These are phyloP conservation scores for Drosophila gunungcola DNA, from an alignment of 1,140 invertebrate genomes.

Conservation along the genomic window DNA sequence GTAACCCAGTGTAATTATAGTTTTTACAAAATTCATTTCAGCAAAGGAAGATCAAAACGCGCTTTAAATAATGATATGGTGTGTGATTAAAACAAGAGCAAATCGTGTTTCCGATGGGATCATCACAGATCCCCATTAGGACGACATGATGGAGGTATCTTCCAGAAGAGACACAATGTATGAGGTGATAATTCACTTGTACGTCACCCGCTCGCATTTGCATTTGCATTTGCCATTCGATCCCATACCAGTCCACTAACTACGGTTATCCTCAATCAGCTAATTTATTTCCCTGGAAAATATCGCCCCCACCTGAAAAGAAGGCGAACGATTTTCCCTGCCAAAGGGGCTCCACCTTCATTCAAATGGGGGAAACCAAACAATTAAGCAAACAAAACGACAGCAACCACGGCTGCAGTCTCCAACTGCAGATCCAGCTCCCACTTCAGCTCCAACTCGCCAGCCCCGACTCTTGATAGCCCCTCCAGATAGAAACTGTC, in stretches of 20 bases:
- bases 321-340: conserved; percentile 38
- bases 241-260: conserved; percentile 19
- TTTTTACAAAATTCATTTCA: conserved; percentile 18
- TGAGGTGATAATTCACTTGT: conserved; percentile 54
- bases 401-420: conserved; percentile 39
- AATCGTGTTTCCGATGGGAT: conserved; percentile 19
- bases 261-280: conserved; percentile 56
- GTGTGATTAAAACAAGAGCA: conserved; percentile 35
- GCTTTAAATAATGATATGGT: conserved; percentile 41
- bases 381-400: conserved; percentile 77
- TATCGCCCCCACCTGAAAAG: conserved; percentile 32
- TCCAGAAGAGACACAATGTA: conserved; percentile 19
- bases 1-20: conserved; percentile 33
- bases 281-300: conserved; percentile 57
- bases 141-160: conserved; percentile 40
- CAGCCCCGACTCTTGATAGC: conserved; percentile 42
- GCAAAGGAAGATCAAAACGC: conserved; percentile 21
- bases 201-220: conserved; percentile 36
- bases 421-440: conserved; percentile 10
- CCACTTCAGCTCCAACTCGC: conserved; percentile 25
- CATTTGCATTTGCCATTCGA: conserved; percentile 33
- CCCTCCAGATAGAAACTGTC: conserved; percentile 70
- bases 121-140: conserved; percentile 31
- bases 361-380: conserved; percentile 47
- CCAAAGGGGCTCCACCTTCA: conserved; percentile 21